Base-by-base conservation (phyloP, 2,113 vertebrate species). In the Lepidothrix coronata region DNA sequence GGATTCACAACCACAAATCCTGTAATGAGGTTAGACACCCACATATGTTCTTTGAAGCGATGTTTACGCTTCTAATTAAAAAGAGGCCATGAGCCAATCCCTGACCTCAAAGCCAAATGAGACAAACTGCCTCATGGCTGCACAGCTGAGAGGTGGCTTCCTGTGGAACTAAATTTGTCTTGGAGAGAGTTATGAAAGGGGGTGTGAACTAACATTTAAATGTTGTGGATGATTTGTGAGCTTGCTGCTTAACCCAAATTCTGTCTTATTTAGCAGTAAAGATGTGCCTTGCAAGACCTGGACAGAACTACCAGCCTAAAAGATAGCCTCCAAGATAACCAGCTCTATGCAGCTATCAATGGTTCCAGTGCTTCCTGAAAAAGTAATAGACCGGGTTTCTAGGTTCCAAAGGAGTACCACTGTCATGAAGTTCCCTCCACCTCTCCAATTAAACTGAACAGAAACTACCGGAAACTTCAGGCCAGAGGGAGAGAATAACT, bases 1-100 rank as follows among this genome's bases (percentile, higher is more conserved):
- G 35, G 59, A 59, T 92, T 95, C 79, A 84, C 51, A 84, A 67
- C 51, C 59, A 59, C 59, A 83, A 51, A 80, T 83, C 46, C 33
- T 83, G 51, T 93, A 80, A 94, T 71, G 65, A 95, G 48, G 27
- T 72, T 39, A 91, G 73, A 93, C 73, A 74, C 49, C 80, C 83
- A 95, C 80, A 37, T 70, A 83, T 52, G 79, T 55, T 89, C 83
- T 95, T 86, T 92, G 83, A 96, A 95, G 68, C 37, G 22, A 4
- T n/a, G 24, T 91, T 92, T 89, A 52, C 59, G 73, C 79, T 78
- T 52, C 67, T 91, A 80, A 89, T 91, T 92, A 77, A 83, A 95
- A 88, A 80, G 11, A 17, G 67, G 51, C 76, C 11, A 5, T 44
- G 63, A 88, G 89, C 88, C 92, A 92, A 22, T n/a, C 30, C 59